phyloP scores from a whole-genome alignment of 1,140 invertebrate species.

The Formica selysi region DNA sequence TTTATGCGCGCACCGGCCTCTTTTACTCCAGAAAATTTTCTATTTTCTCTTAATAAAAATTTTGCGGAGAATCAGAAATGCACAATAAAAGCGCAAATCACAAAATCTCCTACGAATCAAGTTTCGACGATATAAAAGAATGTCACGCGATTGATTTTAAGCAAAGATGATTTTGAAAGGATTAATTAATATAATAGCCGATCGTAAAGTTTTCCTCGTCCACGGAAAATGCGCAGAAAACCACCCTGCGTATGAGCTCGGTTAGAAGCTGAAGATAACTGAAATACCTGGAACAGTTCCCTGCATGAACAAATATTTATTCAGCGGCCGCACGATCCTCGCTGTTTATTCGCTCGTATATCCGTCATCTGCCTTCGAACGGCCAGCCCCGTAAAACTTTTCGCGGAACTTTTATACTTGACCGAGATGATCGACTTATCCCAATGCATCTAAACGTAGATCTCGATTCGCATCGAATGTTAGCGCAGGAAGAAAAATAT shows the following conservation, averaged over 20 bases:
- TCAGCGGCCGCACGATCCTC: constrained; percentile 77
- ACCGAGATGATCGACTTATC: constrained; percentile 28
- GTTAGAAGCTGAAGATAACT: constrained; percentile 71
- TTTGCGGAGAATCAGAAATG: background rate
- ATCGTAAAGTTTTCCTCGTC: background rate
- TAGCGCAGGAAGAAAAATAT: constrained; percentile 2
- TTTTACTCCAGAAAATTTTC: constrained; percentile 17
- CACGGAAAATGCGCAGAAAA: background rate
- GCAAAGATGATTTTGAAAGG: no score
- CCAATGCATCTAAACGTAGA: background rate
- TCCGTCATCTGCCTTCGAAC: constrained; percentile 73
- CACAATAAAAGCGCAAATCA: background rate
- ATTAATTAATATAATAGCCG: constrained; percentile 12
- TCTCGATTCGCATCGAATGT: constrained; percentile 15
- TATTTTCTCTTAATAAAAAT: background rate
- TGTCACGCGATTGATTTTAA: background rate
- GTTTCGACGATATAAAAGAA: background rate
- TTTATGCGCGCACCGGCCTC: background rate
- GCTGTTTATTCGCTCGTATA: constrained; percentile 81
- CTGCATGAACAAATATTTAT: constrained; percentile 82
- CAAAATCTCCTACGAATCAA: background rate
- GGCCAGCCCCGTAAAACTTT: constrained; percentile 72
- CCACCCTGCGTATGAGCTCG: constrained; percentile 44
- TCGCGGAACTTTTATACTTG: constrained; percentile 31
- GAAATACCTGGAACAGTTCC: constrained; percentile 73